Percentiles rank a stretch among this genome's conserved stretches.
Conservation (phyloP, 2,888 invertebrate species). For the Polydrusus pterygomalis region DNA sequence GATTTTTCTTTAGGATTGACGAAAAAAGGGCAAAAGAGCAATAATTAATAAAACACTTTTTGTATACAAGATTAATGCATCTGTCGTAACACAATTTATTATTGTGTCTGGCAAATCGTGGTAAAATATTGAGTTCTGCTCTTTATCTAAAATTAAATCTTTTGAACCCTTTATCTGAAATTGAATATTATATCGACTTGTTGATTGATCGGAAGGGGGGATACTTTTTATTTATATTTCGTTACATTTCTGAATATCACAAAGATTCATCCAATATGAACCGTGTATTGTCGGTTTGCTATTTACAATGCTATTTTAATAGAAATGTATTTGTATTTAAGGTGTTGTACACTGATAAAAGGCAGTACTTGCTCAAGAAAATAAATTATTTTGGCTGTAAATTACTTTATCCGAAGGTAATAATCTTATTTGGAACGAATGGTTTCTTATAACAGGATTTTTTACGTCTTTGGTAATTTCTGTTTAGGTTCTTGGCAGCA, state of each 20-base stretch:
- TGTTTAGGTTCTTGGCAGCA: no score
- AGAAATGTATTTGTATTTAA: no score
- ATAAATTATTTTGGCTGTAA: no score
- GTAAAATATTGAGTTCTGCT: slow-evolving; percentile 20
- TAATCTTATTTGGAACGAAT: no score
- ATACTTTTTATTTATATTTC: not conserved
- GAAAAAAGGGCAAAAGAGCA: not conserved
- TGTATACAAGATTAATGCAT: slow-evolving; percentile 13
- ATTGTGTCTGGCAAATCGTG: slow-evolving; percentile 5
- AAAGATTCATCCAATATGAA: not conserved
- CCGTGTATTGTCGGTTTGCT: not conserved
- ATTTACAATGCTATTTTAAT: no score
- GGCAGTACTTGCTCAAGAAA: no score
- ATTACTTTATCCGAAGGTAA: no score
- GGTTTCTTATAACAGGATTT: no score
- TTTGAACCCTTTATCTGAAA: slow-evolving; percentile 19
- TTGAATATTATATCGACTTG: slow-evolving; percentile 15
- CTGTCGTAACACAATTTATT: slow-evolving; percentile 22
- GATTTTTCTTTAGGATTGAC: not conserved
- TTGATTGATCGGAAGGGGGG: not conserved
- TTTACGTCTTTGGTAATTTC: no score
- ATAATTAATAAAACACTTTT: slow-evolving; percentile 20
- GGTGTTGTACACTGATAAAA: no score
- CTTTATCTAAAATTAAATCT: slow-evolving; percentile 25
- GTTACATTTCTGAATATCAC: not conserved